Base-by-base conservation (phyloP, 2,888 invertebrate species). In the Bembecia ichneumoniformis region DNA sequence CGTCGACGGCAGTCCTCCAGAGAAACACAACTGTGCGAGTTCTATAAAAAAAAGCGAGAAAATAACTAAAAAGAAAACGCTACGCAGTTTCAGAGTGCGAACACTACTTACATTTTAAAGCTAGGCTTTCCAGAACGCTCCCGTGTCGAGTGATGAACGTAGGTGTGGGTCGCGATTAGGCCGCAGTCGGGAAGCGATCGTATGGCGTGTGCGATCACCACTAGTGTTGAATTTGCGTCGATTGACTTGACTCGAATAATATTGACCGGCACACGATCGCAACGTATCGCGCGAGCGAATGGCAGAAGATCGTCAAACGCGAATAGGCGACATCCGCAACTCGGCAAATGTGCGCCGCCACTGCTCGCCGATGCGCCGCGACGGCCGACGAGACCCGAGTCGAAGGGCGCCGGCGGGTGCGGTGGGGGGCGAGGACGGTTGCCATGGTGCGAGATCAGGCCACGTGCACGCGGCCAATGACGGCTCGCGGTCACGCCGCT, bases 361-460 rank as follows among this genome's bases (percentile, higher is more conserved):
- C 60, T 62, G 55, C 49, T n/a, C n/a, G 52, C 5, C 7, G 43
- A 13, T 16, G 44, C 10, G 16, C 13, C 65, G 63, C 68, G 69
- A 64, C 64, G 61, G n/a, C n/a, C n/a, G n/a, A 62, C 68, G 28
- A 7, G 20, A n/a, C 11, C 15, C 4, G 15, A 28, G 44, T 10
- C 15, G 15, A 16, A 3, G 15, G 44, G 65, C 62, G 66, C 68
- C 63, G 54, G 55, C 48, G 58, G 55, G 62, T 46, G 58, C 52
- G 59, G 60, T 55, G 57, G 49, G 51, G 55, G 53, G 48, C 59
- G 60, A 51, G 60, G 66, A 64, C 63, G 74, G 87, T 86, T 84
- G 89, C 90, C 89, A 90, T 91, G 91, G 91, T 90, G 90, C 90
- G 90, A 91, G 90, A 90, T 92, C 92, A 91, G 91, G 91, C 92